phyloP scores from a whole-genome alignment of 2,113 vertebrate species.

The Australoheros scitulus region DNA sequence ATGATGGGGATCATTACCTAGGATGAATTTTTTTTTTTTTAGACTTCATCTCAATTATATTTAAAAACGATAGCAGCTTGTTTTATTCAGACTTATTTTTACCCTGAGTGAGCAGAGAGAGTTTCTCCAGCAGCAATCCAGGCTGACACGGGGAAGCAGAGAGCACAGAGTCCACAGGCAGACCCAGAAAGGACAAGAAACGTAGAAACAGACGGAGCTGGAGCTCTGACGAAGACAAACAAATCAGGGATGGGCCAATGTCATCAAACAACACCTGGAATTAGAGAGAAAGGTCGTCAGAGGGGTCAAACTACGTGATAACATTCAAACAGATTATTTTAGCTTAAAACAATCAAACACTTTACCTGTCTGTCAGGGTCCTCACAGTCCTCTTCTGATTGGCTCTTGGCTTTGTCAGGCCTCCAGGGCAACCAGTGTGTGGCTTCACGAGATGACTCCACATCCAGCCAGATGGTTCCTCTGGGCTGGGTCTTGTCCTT shows the following conservation, averaged over 20 bases:
- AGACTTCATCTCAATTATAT: not conserved
- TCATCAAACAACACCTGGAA: conserved; percentile 94
- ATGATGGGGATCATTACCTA: conserved; percentile 68
- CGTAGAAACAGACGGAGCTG: conserved; percentile 80
- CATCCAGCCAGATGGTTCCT: conserved; percentile 87
- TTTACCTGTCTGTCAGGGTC: conserved; percentile 95
- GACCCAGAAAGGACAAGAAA: conserved; percentile 91
- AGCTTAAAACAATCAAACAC: not conserved
- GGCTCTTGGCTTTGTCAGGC: conserved; percentile 89
- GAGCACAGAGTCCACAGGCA: conserved; percentile 77
- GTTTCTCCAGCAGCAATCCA: conserved; percentile 86
- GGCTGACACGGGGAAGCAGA: conserved; percentile 72
- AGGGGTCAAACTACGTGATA: not conserved
- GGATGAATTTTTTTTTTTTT: not conserved
- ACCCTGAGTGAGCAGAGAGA: conserved; percentile 81
- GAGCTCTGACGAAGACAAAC: conserved; percentile 79
- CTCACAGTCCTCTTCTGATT: conserved; percentile 93
- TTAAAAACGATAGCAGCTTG: fast-evolving
- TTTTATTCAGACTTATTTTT: not conserved
- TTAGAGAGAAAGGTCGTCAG: not conserved
- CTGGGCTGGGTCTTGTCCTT: conserved; percentile 86
- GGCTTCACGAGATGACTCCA: conserved; percentile 87
- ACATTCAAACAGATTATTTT: not conserved
- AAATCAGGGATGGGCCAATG: conserved; percentile 89
- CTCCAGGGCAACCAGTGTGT: conserved; percentile 94